Conservation (phyloP, 2,888 invertebrate species). For the Erebia aethiops region DNA sequence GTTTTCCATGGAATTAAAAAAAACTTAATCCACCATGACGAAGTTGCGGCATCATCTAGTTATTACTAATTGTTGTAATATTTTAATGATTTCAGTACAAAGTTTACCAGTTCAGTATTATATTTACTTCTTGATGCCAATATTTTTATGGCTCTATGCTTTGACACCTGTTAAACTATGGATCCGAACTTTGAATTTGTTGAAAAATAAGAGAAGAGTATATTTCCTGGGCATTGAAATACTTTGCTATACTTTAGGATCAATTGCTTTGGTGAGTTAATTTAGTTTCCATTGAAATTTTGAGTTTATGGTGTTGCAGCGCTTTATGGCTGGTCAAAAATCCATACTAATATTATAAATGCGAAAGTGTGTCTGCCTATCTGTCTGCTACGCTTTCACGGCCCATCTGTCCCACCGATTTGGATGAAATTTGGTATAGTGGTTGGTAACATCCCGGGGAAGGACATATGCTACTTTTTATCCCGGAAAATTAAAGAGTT, state of each 20-base stretch:
- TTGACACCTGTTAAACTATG: slow-evolving; percentile 58
- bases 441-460: no score
- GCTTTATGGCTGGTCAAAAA: not conserved
- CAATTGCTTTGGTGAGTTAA: slow-evolving; percentile 78
- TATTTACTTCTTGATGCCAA: slow-evolving; percentile 86
- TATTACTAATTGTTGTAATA: slow-evolving; percentile 23
- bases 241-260: slow-evolving; percentile 73
- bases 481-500: no score
- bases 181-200: slow-evolving; percentile 50
- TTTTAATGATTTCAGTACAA: slow-evolving; percentile 78
- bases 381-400: no score
- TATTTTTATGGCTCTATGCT: slow-evolving; percentile 82
- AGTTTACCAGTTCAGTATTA: slow-evolving; percentile 84
- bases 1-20: no score
- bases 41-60: no score
- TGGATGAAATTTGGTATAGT: no score
- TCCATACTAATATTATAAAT: no score
- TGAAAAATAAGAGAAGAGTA: slow-evolving; percentile 49
- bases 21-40: no score
- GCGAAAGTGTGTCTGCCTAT: no score
- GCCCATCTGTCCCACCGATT: no score
- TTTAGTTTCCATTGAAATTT: not conserved
- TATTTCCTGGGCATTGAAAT: slow-evolving; percentile 51
- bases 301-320: not conserved
- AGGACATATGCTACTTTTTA: no score